phyloP scores from a whole-genome alignment of 2,888 invertebrate genomes.

The Nymphalis urticae region DNA sequence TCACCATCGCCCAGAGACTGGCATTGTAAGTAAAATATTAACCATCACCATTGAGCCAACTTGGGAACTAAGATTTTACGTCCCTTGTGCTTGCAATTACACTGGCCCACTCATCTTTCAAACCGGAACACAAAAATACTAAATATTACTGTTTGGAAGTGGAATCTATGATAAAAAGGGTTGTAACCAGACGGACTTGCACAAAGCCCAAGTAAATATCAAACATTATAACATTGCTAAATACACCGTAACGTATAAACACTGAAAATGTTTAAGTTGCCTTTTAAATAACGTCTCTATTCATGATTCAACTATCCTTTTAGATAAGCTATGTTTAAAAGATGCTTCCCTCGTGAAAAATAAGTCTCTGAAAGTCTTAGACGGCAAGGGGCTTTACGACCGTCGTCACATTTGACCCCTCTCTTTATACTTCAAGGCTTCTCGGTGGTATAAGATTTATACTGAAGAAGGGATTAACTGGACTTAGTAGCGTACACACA shows the following conservation, averaged over 20 bases:
- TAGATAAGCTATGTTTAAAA: conserved; percentile 38
- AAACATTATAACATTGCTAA: background rate
- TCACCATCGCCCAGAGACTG: no score
- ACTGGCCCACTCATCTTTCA: no score
- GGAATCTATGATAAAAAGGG: no score
- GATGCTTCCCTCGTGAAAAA: conserved; percentile 39
- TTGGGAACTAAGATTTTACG: no score
- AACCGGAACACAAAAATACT: no score
- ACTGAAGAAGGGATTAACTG: conserved; percentile 22
- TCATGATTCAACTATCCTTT: conserved; percentile 20
- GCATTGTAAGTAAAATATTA: no score
- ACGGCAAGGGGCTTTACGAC: conserved; percentile 35
- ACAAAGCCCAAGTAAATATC: no score
- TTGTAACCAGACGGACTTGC: no score
- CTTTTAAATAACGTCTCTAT: conserved; percentile 7
- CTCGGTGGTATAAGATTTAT: conserved; percentile 27
- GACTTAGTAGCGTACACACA: conserved; percentile 2
- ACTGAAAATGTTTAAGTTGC: background rate
- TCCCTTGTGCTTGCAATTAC: no score
- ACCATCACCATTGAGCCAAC: no score
- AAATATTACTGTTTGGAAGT: no score
- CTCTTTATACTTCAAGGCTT: conserved; percentile 35
- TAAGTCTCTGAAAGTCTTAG: conserved; percentile 37
- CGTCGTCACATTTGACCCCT: conserved; percentile 39
- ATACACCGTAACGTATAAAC: background rate